Evolutionary conservation across 2,113 vertebrate species (phyloP).

Genomic region (Labeo catla): DNA sequence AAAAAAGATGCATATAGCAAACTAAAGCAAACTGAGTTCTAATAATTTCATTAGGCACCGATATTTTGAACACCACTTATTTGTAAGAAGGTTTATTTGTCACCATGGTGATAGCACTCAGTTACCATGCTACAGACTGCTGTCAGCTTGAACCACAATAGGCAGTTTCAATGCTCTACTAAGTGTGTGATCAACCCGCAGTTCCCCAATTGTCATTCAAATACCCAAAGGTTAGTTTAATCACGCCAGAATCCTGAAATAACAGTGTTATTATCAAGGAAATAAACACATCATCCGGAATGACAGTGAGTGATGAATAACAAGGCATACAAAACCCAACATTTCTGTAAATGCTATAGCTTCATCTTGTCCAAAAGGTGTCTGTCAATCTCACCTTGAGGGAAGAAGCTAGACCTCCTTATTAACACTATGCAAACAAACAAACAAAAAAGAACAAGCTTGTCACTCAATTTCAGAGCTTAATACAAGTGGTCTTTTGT

Average conservation of each 20-base stretch:
- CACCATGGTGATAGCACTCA: conserved; percentile 13
- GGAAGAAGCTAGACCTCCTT: neutral
- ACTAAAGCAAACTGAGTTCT: neutral
- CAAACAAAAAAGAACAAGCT: neutral
- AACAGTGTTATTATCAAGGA: conserved; percentile 34
- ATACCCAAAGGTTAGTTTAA: conserved; percentile 43
- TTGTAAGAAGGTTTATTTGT: conserved; percentile 5
- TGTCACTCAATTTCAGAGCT: conserved; percentile 13
- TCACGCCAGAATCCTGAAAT: conserved; percentile 24
- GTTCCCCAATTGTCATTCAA: conserved; percentile 38
- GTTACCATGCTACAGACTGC: neutral
- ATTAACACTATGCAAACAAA: conserved; percentile 27
- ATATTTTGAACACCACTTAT: neutral
- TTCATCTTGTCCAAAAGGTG: conserved; percentile 22
- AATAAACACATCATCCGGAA: conserved; percentile 30
- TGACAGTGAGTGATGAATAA: conserved; percentile 44
- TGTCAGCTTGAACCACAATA: conserved; percentile 35
- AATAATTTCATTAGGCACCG: neutral
- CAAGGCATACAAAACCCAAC: conserved; percentile 4
- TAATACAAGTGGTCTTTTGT: neutral
- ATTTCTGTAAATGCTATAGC: conserved; percentile 26
- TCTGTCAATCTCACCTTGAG: conserved; percentile 36
- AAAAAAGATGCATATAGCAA: too few species aligned
- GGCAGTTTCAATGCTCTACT: conserved; percentile 33
- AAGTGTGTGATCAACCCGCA: conserved; percentile 35